Base-by-base conservation (phyloP, 2,888 invertebrate genomes). In the Gastracanthus pulcherrimus region DNA sequence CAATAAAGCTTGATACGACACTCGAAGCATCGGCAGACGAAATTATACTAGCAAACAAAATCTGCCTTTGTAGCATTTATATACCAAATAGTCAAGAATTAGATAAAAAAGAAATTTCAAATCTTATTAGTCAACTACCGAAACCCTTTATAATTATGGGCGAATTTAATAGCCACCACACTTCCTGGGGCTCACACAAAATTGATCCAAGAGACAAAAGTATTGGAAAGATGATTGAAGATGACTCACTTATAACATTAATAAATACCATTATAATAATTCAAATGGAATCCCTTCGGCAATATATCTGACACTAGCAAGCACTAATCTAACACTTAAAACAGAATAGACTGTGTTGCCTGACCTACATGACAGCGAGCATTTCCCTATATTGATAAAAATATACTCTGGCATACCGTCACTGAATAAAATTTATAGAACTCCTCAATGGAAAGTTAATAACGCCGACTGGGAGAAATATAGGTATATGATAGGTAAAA, bases 141-240 rank as follows among this genome's bases (percentile, higher is more conserved):
- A 74, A 70, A 70, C 85, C 85, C 0, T 81, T 81, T 16, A 74
- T 88, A 3, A 26, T 86, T 0, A 0, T 84, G 0, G 86, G 86
- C 5, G 82, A 84, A 11, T 85, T 87, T 31, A 86, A 86, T 41
- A 84, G 82, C 23, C 83, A 86, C 58, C 81, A 79, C 38, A 6
- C 26, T 0, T 7, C 82, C 1, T 87, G 85, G 84, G 83, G 85
- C n/a, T 85, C 82, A 4, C 19, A 51, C 1, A 71, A 79, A 51
- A 69, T 58, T n/a, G 82, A 85, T 64, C 51, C 41, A n/a, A 75
- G 85, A 72, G 85, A 85, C 26, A 80, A 70, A 70, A 74, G 26
- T 45, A 66, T 87, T 6, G 84, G 85, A 71, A 41, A 84, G 36
- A 6, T 84, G 11, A 31, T 85, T 31, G 74, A 83, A 26, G 19